Evolutionary conservation across 37 sponge, comb jelly and placozoan genomes (phyloP).

Genomic region (Tethya wilhelma): DNA sequence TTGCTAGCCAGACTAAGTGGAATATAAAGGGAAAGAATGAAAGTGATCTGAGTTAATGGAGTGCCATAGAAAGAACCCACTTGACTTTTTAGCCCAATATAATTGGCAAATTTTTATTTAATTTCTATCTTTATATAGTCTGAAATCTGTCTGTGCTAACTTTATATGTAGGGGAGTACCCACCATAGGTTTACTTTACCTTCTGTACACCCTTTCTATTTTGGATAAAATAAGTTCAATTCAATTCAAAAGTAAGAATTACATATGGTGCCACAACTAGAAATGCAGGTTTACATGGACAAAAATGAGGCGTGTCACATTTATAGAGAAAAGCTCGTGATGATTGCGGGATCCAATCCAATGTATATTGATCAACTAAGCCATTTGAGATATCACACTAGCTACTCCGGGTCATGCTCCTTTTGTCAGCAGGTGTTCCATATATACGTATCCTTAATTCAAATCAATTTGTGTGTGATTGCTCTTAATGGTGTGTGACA

Average conservation of each 20-base stretch:
- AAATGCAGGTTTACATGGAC: conserved; percentile 68
- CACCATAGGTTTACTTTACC: no score
- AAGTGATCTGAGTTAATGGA: conserved; percentile 47
- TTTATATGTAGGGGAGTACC: no score
- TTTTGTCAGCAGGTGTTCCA: conserved; percentile 35
- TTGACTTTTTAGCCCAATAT: no score
- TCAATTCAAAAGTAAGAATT: no score
- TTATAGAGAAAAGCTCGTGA: conserved; percentile 51
- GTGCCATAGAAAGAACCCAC: conserved; percentile 14
- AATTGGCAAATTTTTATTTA: no score
- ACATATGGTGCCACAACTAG: conserved; percentile 14
- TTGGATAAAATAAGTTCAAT: no score
- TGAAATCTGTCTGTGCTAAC: no score
- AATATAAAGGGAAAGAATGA: conserved; percentile 80
- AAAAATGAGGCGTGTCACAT: conserved; percentile 47
- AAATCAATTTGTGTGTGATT: neutral
- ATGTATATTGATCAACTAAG: conserved; percentile 71
- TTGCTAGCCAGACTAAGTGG: no score
- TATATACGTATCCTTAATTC: conserved; percentile 63
- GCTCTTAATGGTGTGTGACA: neutral
- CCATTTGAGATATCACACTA: conserved; percentile 36
- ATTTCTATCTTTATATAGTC: no score
- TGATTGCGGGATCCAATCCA: conserved; percentile 45
- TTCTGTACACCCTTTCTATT: no score
- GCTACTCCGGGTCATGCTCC: conserved; percentile 28